A percentile compares a stretch with the other conserved stretches of the same genome.
phyloP scores from a whole-genome alignment of 1,140 invertebrate genomes.

The Apis dorsata region DNA sequence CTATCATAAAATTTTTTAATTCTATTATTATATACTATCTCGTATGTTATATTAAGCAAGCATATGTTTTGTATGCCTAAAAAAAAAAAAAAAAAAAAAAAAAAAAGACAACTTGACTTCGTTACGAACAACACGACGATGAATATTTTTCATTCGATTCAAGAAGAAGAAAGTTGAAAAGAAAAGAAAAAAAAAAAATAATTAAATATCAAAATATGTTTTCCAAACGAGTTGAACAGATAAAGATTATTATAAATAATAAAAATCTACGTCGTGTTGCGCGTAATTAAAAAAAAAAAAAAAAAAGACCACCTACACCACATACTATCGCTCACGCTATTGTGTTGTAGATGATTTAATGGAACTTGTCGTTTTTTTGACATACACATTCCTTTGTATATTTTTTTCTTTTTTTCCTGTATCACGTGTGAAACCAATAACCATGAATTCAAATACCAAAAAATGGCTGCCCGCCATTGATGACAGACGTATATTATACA shows the following conservation, averaged over 20 bases:
- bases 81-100: slow-evolving; percentile 47
- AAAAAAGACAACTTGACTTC: background rate
- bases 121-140: slow-evolving; percentile 54
- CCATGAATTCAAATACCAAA: slow-evolving; percentile 1
- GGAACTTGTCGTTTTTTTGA: slow-evolving; percentile 53
- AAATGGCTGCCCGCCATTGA: background rate
- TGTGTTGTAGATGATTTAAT: slow-evolving; percentile 68
- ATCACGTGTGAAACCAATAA: slow-evolving; percentile 12
- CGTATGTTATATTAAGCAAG: slow-evolving; percentile 62
- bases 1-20: slow-evolving; percentile 57
- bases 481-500: slow-evolving; percentile 25
- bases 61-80: slow-evolving; percentile 58
- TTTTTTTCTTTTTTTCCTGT: slow-evolving; percentile 9
- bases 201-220: background rate
- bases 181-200: background rate
- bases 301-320: slow-evolving; percentile 33
- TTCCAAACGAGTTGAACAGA: too few species aligned
- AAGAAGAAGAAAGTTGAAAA: background rate
- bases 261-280: slow-evolving; percentile 53
- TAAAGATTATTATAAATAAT: background rate
- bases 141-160: background rate
- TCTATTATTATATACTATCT: slow-evolving; percentile 38
- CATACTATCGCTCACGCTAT: slow-evolving; percentile 64
- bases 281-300: slow-evolving; percentile 32
- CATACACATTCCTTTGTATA: background rate